Conservation (phyloP, 1,140 invertebrate species). For the Phocides pigmalion region DNA sequence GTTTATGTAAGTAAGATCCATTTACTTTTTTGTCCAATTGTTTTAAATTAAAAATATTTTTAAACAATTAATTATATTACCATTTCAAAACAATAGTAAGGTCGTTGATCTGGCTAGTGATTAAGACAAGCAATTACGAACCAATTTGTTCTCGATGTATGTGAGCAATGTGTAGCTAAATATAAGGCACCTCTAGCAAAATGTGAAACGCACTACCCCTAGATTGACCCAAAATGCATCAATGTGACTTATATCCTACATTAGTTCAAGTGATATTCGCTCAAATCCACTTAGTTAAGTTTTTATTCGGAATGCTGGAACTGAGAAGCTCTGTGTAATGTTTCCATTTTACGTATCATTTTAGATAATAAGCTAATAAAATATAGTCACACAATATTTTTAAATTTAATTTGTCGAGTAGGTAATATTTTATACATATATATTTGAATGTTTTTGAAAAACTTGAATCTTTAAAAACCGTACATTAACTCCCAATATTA, state of each 20-base stretch:
- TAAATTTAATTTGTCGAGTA: no score
- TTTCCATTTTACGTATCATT: neutral
- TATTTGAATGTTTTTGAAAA: no score
- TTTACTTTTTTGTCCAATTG: neutral
- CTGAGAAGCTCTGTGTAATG: neutral
- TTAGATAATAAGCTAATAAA: no score
- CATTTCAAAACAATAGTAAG: slow-evolving; percentile 7
- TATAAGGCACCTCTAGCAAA: slow-evolving; percentile 49
- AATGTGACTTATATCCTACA: neutral
- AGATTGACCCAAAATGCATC: neutral
- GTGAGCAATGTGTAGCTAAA: slow-evolving; percentile 40
- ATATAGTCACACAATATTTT: no score
- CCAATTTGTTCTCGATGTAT: slow-evolving; percentile 37
- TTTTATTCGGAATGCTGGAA: neutral
- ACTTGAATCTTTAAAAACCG: no score
- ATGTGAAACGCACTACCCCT: slow-evolving; percentile 42
- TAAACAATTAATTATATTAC: neutral
- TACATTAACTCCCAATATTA: no score
- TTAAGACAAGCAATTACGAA: slow-evolving; percentile 17
- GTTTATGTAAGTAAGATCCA: slow-evolving; percentile 6
- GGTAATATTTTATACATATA: no score
- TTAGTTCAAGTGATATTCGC: neutral
- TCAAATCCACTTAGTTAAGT: neutral
- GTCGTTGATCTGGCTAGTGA: neutral
- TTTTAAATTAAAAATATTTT: no score